Evolutionary conservation across 2,113 vertebrate species (phyloP), one percentile per base, ranked within the genome.

Genomic region (Tor tambroides): DNA sequence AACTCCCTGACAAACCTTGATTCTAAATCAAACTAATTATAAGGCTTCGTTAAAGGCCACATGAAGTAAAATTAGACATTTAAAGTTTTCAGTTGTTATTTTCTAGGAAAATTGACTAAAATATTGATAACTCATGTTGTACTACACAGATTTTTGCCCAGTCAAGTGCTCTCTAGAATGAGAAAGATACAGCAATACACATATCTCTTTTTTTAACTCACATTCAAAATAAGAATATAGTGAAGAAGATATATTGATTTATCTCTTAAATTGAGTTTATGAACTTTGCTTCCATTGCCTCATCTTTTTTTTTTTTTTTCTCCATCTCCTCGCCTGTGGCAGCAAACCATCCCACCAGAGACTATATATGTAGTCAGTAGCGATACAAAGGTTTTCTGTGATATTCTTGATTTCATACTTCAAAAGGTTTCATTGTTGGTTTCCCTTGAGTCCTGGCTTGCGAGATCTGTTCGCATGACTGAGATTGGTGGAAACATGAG

Each of bases 381-480:
- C 69, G 69, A 15, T 32, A 65, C 35, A 74, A 74, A 71, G 63
- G 32, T 56, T 88, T 41, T 71, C 43, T 69, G 76, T 49, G 71
- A 69, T 83, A 46, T 51, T 80, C 67, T 69, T 54, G n/a, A 83
- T 86, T 84, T 67, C 30, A 11, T 69, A 12, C 84, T 85, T 79
- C 75, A 86, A 79, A 86, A 49, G 43, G 65, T 71, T 23, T 30
- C n/a, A 5, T 26, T 28, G 54, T 81, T 81, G 54, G 81, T 84
- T 38, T 43, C 17, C 65, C 65, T 76, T 81, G 72, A 54, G 85
- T 81, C 77, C 35, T 69, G 56, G n/a, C 65, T 26, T 35, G 4
- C 14, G 75, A 71, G 38, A 19, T 43, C 1, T 28, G 19, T 67
- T 85, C 26, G 41, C 30, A 38, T 54, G 79, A 83, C 71, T 32